Evolutionary conservation across 2,888 invertebrate species (phyloP).

Genomic region (Anthrax anthrax): DNA sequence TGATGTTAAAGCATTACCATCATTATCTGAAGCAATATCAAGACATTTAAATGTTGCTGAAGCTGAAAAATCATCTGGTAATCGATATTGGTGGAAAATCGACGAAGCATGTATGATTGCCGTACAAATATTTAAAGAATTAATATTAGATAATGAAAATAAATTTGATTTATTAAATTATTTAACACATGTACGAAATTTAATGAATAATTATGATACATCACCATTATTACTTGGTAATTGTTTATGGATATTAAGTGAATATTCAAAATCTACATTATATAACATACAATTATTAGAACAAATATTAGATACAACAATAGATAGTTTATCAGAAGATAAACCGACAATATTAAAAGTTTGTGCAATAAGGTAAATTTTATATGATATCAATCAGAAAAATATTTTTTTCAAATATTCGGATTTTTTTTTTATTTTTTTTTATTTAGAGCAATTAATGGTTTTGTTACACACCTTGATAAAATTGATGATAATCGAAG

Average conservation of each 20-base stretch:
- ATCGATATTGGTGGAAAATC: constrained; percentile 49
- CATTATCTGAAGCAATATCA: constrained; percentile 42
- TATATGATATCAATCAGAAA: not conserved
- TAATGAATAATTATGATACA: constrained; percentile 27
- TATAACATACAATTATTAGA: constrained; percentile 30
- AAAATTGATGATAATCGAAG: constrained; percentile 32
- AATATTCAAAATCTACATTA: constrained; percentile 28
- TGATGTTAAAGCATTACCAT: constrained; percentile 38
- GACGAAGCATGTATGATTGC: constrained; percentile 50
- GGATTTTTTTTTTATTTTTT: not conserved
- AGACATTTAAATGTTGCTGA: constrained; percentile 45
- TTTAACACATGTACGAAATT: constrained; percentile 28
- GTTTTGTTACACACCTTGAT: constrained; percentile 37
- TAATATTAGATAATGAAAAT: constrained; percentile 27
- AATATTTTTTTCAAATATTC: not conserved
- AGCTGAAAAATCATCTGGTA: constrained; percentile 34
- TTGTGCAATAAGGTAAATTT: constrained; percentile 25
- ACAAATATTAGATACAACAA: constrained; percentile 27
- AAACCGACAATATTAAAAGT: constrained; percentile 29
- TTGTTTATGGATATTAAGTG: constrained; percentile 31
- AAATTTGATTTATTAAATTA: constrained; percentile 32
- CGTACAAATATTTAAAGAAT: constrained; percentile 39
- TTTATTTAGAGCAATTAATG: constrained; percentile 22
- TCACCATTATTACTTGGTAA: constrained; percentile 29
- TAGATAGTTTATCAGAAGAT: constrained; percentile 25